Evolutionary conservation across 53 echinoderm and acorn worm genomes (phyloP).

Genomic region (Temnopleurus reevesii): DNA sequence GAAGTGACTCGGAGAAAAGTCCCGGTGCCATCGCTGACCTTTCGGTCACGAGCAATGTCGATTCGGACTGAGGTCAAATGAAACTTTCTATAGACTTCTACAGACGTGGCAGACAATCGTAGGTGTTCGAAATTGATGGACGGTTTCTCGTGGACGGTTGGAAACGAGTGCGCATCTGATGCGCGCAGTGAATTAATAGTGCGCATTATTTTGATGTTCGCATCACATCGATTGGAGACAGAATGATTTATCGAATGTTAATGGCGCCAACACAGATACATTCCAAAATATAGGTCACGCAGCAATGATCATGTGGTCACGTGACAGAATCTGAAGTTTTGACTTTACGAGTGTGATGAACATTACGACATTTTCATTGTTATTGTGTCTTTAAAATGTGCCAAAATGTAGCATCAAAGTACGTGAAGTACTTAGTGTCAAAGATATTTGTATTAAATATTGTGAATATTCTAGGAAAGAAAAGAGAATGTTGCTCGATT

Average conservation of each 20-base stretch:
- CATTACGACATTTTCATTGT: not conserved
- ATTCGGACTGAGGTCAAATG: slow-evolving; percentile 12
- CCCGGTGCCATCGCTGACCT: slow-evolving; percentile 47
- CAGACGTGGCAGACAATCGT: not conserved
- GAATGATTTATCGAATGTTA: not conserved
- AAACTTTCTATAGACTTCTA: not conserved
- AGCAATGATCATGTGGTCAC: not conserved
- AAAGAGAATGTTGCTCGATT: too few species aligned
- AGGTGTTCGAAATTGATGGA: too few species aligned
- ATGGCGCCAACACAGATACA: not conserved
- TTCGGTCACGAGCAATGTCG: slow-evolving; percentile 43
- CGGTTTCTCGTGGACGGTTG: too few species aligned
- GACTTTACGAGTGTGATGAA: not conserved
- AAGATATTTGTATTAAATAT: too few species aligned
- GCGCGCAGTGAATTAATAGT: too few species aligned
- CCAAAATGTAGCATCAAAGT: too few species aligned
- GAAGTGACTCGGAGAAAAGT: slow-evolving; percentile 53
- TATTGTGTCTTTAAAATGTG: not conserved
- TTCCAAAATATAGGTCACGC: not conserved
- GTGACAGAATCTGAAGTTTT: not conserved
- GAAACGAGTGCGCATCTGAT: too few species aligned
- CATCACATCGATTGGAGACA: too few species aligned
- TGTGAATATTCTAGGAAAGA: too few species aligned
- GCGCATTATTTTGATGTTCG: too few species aligned
- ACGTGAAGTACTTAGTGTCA: too few species aligned